Percentiles rank a stretch among this genome's conserved stretches.
Conservation (phyloP, 2,797 vertebrate genomes). For the Eurystomus glaucurus region DNA sequence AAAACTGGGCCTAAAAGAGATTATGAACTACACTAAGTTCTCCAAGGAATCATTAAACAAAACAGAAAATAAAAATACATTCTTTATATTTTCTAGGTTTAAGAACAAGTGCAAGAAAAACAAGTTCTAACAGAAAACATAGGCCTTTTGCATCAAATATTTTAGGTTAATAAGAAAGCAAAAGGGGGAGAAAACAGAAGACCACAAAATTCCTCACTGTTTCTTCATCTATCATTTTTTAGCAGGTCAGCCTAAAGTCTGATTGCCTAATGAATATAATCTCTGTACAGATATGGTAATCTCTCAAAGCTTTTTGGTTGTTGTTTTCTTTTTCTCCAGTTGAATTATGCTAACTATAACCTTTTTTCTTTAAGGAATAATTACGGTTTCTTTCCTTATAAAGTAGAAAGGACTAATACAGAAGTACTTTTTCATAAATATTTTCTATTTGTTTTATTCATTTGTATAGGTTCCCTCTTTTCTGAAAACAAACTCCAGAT, state of each 20-base stretch:
- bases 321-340: background rate
- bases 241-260: background rate
- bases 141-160: background rate
- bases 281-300: background rate
- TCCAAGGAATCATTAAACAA: background rate
- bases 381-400: background rate
- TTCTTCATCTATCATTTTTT: background rate
- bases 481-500: background rate
- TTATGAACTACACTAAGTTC: background rate
- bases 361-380: background rate
- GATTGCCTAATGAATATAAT: background rate
- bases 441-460: background rate
- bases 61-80: background rate
- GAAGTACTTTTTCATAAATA: background rate
- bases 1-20: background rate
- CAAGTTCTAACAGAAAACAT: background rate
- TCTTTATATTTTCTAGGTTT: background rate
- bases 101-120: background rate
- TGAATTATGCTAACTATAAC: background rate
- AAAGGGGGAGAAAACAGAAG: background rate
- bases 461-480: background rate
- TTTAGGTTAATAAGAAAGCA: background rate
- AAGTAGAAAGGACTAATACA: background rate
- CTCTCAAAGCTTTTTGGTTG: background rate
- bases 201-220: background rate